phyloP scores from a whole-genome alignment of 2,888 invertebrate species.

The Barypeithes pellucidus region DNA sequence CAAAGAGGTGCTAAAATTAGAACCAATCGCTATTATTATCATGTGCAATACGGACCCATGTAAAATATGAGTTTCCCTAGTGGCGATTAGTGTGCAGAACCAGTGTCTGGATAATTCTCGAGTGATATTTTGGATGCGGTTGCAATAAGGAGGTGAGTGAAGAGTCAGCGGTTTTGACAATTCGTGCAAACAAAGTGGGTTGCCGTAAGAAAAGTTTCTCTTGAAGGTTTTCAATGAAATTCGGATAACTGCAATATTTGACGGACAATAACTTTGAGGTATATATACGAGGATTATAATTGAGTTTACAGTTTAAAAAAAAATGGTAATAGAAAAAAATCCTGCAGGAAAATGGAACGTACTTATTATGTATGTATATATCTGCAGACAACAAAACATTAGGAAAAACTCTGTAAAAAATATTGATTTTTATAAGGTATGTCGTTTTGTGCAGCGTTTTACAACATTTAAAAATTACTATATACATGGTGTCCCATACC shows the following conservation, averaged over 20 bases:
- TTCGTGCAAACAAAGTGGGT: constrained; percentile 23
- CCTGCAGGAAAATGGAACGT: too few species aligned
- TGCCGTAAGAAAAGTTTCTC: constrained; percentile 2
- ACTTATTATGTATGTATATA: too few species aligned
- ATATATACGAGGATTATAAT: background rate
- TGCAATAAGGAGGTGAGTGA: constrained; percentile 35
- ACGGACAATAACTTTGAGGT: background rate
- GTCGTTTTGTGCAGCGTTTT: too few species aligned
- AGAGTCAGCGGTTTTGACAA: constrained; percentile 32
- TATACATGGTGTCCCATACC: too few species aligned
- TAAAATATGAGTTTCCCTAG: constrained; percentile 5
- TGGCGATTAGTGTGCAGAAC: constrained; percentile 17
- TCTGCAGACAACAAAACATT: too few species aligned
- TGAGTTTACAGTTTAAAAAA: too few species aligned
- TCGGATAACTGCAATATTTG: background rate
- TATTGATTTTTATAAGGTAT: too few species aligned
- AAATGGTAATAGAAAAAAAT: too few species aligned
- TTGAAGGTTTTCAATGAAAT: background rate
- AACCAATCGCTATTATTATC: constrained; percentile 30
- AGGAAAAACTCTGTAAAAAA: too few species aligned
- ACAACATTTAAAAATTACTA: too few species aligned
- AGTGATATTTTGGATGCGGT: constrained; percentile 20
- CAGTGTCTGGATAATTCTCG: background rate
- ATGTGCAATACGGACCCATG: background rate
- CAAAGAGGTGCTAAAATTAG: constrained; percentile 40